Base-by-base conservation (phyloP, 2,888 invertebrate genomes). In the Lycophotia porphyrea region DNA sequence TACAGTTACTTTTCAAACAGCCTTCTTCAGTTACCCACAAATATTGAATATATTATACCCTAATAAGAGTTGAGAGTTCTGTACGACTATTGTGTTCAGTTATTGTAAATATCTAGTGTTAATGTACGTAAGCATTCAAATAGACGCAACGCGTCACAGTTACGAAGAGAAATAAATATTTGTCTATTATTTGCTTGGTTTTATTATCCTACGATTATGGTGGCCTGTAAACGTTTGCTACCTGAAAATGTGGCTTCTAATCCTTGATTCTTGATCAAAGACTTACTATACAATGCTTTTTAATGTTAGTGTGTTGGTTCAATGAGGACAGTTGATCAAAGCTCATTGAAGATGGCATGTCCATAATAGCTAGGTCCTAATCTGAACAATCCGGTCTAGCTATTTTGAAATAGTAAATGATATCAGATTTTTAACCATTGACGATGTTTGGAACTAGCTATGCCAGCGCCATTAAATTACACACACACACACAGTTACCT, bases 91-190 rank as follows among this genome's bases (percentile, higher is more conserved):
- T 88, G 88, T 88, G 88, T 88, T 88, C 88, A 88, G 72, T 76
- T 79, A 34, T 58, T 88, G 88, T 88, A 84, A 85, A 88, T 88
- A 86, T 74, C 18, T 81, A 84, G 74, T 36, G 52, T 79, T 75
- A 84, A 55, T 15, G 61, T 76, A 69, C 58, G 44, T 87, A 82
- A 83, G 80, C 73, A 75, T 80, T 82, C 80, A 79, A 72, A 76
- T 78, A 77, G 81, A 31, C 58, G 76, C 80, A 47, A 84, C 63
- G 85, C 80, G 84, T 78, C 84, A 52, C 76, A 80, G 81, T 86
- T 87, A 88, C 76, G 78, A 88, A 88, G 78, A 90, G 73, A 90
- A 89, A 88, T 88, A 92, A 92, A 89, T 90, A 92, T 93, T 92
- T 93, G 92, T 92, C 88, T 92, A 92, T 88, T 88, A 81, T n/a